phyloP scores from a whole-genome alignment of 2,888 invertebrate genomes.

The Eupeodes latifasciatus region DNA sequence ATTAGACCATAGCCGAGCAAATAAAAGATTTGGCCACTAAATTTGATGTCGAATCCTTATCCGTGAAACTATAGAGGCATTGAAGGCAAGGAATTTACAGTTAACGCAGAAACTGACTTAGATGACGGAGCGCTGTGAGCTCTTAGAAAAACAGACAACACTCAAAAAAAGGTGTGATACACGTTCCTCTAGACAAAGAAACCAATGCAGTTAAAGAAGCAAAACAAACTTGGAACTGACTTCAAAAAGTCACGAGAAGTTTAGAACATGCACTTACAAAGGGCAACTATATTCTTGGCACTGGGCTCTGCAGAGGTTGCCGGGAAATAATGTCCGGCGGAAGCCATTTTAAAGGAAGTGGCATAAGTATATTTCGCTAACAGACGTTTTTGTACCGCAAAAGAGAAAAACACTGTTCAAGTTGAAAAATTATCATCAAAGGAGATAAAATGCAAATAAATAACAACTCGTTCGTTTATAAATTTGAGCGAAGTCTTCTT shows the following conservation, averaged over 20 bases:
- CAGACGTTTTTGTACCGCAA: no score
- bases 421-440: no score
- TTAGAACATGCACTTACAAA: background rate
- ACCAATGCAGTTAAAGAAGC: slow-evolving; percentile 19
- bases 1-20: background rate
- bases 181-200: slow-evolving; percentile 3
- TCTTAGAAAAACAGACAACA: background rate
- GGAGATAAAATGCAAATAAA: no score
- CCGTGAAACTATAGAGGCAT: background rate
- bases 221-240: slow-evolving; percentile 16
- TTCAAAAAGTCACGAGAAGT: background rate
- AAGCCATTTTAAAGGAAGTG: no score
- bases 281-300: background rate
- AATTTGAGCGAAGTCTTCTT: no score
- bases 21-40: slow-evolving; percentile 7
- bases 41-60: background rate
- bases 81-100: slow-evolving; percentile 1
- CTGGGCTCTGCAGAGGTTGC: no score
- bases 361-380: no score
- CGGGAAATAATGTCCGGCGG: no score
- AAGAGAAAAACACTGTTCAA: no score
- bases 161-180: background rate
- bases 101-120: background rate
- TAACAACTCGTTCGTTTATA: no score
- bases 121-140: slow-evolving; percentile 11